Conservation (phyloP, 2,888 invertebrate genomes). For the Bembecia ichneumoniformis region DNA sequence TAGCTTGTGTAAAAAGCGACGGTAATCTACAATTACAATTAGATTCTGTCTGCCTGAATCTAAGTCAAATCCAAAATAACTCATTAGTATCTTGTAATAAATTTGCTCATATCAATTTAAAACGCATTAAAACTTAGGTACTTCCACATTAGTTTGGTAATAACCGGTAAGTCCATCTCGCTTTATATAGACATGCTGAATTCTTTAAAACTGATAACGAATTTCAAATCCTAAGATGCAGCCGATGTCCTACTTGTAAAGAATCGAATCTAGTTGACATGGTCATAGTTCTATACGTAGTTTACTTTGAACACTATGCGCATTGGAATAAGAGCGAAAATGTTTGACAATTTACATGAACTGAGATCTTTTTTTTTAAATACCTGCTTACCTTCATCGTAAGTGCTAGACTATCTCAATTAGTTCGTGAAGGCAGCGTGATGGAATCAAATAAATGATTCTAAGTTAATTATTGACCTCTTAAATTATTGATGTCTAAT, state of each 20-base stretch:
- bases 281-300: not conserved
- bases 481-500: not conserved
- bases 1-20: too few relatives aligned
- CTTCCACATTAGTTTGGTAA: not conserved
- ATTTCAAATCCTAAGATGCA: conserved; percentile 17
- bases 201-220: not conserved
- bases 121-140: not conserved
- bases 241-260: conserved; percentile 20
- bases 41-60: too few relatives aligned
- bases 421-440: conserved; percentile 3
- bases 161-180: not conserved
- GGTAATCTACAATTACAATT: too few relatives aligned
- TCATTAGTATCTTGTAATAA: not conserved
- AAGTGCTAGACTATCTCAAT: conserved; percentile 1
- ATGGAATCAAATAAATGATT: conserved; percentile 1
- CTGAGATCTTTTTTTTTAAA: conserved; percentile 6
- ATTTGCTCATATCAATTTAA: not conserved
- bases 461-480: not conserved
- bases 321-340: conserved; percentile 15
- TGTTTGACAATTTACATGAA: not conserved
- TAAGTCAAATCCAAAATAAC: too few relatives aligned
- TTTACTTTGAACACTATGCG: conserved; percentile 5
- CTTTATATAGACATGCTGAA: not conserved
- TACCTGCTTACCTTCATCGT: conserved; percentile 24
- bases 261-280: conserved; percentile 8